These are phyloP conservation scores for Heloderma charlesbogerti DNA, from an alignment of 2,113 vertebrate genomes.

Conservation along the genomic window DNA sequence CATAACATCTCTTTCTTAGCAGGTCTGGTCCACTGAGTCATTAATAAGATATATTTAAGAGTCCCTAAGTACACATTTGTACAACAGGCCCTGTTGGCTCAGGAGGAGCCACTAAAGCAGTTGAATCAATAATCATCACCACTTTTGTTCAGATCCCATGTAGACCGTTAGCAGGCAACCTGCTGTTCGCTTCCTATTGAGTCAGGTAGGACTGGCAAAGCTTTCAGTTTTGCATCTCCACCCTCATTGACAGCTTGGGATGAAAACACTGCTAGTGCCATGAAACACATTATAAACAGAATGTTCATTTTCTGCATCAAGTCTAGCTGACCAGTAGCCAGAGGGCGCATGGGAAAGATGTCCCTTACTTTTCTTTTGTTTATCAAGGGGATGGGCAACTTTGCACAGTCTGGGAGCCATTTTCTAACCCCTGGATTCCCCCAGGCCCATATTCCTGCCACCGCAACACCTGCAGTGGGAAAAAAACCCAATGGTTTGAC, in stretches of 20 bases:
- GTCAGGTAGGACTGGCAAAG: not conserved
- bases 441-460: too few species aligned
- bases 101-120: slow-evolving; percentile 24
- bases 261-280: not conserved
- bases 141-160: not conserved
- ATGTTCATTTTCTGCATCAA: fast-evolving
- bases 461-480: too few species aligned
- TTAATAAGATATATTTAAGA: slow-evolving; percentile 54
- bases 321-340: not conserved
- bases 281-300: not conserved
- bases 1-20: slow-evolving; percentile 36
- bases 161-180: not conserved
- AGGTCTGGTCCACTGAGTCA: slow-evolving; percentile 31
- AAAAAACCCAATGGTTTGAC: too few species aligned
- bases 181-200: not conserved
- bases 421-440: too few species aligned
- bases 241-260: not conserved
- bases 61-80: slow-evolving; percentile 35
- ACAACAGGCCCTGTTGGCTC: slow-evolving; percentile 33
- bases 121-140: slow-evolving; percentile 45
- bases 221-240: fast-evolving
- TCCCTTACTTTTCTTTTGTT: not conserved
- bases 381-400: too few species aligned
- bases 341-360: fast-evolving
- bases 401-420: too few species aligned